These are phyloP conservation scores for Hybognathus amarus DNA, from an alignment of 2,797 vertebrate genomes.

Conservation along the genomic window DNA sequence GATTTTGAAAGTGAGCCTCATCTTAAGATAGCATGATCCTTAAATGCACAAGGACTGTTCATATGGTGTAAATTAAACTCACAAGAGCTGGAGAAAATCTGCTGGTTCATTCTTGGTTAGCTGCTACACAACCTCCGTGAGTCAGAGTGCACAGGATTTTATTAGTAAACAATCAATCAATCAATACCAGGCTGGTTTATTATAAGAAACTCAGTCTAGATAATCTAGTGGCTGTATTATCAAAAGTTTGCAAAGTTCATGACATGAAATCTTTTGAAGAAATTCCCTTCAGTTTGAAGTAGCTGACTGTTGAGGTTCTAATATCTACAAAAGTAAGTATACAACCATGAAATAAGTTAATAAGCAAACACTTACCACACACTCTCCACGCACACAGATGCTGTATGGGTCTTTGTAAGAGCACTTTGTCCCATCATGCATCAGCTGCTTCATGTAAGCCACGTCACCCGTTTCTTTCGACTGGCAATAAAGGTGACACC, in stretches of 20 bases:
- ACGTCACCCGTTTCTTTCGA: constrained; percentile 88
- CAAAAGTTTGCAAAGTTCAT: not conserved
- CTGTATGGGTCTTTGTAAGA: constrained; percentile 96
- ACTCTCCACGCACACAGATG: constrained; percentile 96
- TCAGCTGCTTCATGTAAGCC: constrained; percentile 92
- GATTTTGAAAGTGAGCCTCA: not conserved
- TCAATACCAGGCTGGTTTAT: not conserved
- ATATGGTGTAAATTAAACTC: not conserved
- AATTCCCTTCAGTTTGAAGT: not conserved
- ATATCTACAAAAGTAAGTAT: not conserved
- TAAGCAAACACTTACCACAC: constrained; percentile 85
- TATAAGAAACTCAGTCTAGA: not conserved
- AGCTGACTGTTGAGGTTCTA: not conserved
- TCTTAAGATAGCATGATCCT: not conserved
- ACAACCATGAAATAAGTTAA: not conserved
- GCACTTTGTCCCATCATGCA: constrained; percentile 93
- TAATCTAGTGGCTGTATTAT: not conserved
- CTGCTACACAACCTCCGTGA: not conserved
- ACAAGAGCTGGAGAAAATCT: not conserved
- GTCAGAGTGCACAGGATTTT: not conserved
- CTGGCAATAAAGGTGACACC: constrained; percentile 95
- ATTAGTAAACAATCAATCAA: not conserved
- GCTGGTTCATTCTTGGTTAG: not conserved
- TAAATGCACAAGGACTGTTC: not conserved
- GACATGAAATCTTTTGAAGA: not conserved